phyloP scores from a whole-genome alignment of 2,113 vertebrate species.

The Chionis minor region DNA sequence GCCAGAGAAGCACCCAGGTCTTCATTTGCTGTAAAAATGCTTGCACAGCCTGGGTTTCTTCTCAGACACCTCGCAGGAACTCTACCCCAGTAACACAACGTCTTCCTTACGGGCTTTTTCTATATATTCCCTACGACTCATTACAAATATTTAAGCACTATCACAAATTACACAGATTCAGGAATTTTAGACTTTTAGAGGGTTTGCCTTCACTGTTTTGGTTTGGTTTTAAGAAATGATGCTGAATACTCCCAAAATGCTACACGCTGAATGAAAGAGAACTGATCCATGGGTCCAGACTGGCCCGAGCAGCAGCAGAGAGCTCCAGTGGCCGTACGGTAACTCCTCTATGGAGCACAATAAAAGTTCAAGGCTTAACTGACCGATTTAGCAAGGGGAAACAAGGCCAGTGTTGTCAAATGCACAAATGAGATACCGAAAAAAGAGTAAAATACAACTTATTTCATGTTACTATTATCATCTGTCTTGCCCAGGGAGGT shows the following conservation, averaged over 20 bases:
- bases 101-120: rapidly evolving
- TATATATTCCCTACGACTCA: neutral
- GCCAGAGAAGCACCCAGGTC: neutral
- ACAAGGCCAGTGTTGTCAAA: neutral
- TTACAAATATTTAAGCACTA: neutral
- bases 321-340: neutral
- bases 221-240: neutral
- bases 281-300: neutral
- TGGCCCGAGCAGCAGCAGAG: neutral
- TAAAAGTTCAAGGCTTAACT: neutral
- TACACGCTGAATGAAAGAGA: neutral
- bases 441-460: neutral
- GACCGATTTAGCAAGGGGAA: rapidly evolving
- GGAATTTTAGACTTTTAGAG: neutral
- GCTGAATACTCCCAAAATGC: neutral
- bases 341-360: neutral
- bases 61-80: neutral
- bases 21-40: neutral
- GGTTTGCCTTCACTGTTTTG: neutral
- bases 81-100: neutral
- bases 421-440: neutral
- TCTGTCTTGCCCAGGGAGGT: too few species aligned
- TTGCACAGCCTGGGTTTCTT: neutral
- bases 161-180: neutral
- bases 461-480: neutral